These are phyloP conservation scores for Pedetes capensis DNA, from an alignment of 2,113 vertebrate genomes.

Conservation along the genomic window DNA sequence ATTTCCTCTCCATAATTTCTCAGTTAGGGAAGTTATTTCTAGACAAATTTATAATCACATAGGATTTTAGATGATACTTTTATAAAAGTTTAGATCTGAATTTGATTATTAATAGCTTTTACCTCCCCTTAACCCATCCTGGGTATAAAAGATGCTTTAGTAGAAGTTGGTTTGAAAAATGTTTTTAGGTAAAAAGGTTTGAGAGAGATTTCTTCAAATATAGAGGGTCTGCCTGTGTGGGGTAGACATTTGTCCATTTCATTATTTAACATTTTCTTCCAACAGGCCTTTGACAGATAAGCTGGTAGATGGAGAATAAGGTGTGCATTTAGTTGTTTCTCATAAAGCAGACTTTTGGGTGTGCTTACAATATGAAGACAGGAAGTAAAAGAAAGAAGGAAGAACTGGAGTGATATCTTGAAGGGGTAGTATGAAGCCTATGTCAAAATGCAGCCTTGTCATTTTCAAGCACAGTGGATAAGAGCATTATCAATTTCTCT, in stretches of 20 bases:
- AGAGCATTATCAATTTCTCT: not conserved
- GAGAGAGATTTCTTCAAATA: not conserved
- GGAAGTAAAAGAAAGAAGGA: not conserved
- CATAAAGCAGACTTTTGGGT: not conserved
- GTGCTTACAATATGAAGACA: not conserved
- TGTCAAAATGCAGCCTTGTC: not conserved
- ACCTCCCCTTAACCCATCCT: fast-evolving
- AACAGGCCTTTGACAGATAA: not conserved
- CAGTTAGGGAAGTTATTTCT: not conserved
- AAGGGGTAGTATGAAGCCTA: not conserved
- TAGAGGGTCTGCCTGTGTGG: not conserved
- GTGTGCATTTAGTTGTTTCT: not conserved
- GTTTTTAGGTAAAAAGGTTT: not conserved
- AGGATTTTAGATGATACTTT: not conserved
- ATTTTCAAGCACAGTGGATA: not conserved
- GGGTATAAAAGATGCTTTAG: not conserved
- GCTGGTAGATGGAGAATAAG: not conserved
- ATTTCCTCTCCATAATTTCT: not conserved
- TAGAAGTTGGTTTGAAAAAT: not conserved
- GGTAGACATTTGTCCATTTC: not conserved
- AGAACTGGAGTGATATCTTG: not conserved
- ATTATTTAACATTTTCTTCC: not conserved
- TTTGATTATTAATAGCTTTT: not conserved
- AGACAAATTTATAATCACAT: not conserved
- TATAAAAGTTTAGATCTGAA: not conserved